Evolutionary conservation across 1,140 invertebrate species (phyloP), one percentile per base, ranked within the genome.

Genomic region (Galendromus occidentalis): DNA sequence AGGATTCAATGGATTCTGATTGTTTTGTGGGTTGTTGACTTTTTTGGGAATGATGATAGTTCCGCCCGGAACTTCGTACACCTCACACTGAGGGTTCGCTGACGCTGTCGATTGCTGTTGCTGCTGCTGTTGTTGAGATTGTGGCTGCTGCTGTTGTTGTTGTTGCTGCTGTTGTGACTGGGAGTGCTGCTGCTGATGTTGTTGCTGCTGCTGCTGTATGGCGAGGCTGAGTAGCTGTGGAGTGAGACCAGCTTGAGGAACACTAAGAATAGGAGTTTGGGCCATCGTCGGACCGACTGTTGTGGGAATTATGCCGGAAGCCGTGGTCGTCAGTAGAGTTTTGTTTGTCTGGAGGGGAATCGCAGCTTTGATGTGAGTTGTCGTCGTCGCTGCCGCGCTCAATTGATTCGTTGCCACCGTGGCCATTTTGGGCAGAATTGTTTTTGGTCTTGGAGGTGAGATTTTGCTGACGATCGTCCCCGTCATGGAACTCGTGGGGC

Each of bases 31-130:
- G 28, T 28, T 28, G 45, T 22, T 28, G 51, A 25, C 51, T 25
- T 59, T 59, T 33, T 59, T 59, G 14, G 51, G 51, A 29, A 59
- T 59, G 20, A 59, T 59, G 12, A 59, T 59, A 25, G 51, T 59
- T 25, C 51, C 51, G 12, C 51, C 51, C 14, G 51, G 51, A 17
- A 59, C 51, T 59, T 59, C 51, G 51, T 59, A 59, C 22, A 59
- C 51, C 33, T 59, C 51, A 33, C 51, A 59, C 14, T 25, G 51
- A 17, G 51, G 25, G 20, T 59, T 47, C 7, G 7, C 28, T 47
- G 18, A 18, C 18, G 18, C 28, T 17, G 6, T 59, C 20, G 25
- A 22, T 22, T 22, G 51, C 51, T 17, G 51, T 2, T 17, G 51
- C 14, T 14, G 14, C 51, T 29, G 22, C 51, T 22, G 25, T 17